Base-by-base conservation (phyloP, 2,888 invertebrate species). In the Tipula helvola region DNA sequence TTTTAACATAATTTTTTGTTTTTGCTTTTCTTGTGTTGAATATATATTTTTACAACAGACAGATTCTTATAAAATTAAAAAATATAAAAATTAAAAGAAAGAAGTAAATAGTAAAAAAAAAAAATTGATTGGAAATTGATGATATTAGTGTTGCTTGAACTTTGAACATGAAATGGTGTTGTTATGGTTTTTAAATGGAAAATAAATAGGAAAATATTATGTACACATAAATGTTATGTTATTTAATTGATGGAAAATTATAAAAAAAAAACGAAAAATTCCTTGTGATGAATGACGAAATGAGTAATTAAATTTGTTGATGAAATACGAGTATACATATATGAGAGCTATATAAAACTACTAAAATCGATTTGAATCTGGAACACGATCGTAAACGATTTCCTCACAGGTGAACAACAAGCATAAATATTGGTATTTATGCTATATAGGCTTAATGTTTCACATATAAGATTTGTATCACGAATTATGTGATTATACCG, bases 51-150 rank as follows among this genome's bases (percentile, higher is more conserved):
- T 4, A 12, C 28, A 7, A 71, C 71, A 71, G 71, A 28, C 28
- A 28, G 71, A 71, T 28, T 71, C 18, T 28, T 28, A 12, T 52
- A 52, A 52, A 16, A 8, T 16, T 3, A 16, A 52, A 28, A 39
- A 39, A 39, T 39, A 3, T 39, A 39, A 39, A 39, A 52, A 52
- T 7, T 52, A 16, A 71, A 71, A 71, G 71, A 71, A 71, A 71
- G 28, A 71, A 71, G 71, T 71, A 71, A 28, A 71, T 71, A 28
- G 71, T 71, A 71, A 71, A 28, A 57, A 57, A 16, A 57, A 57
- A 57, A 71, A 71, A 71, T 71, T 71, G 71, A 71, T 71, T 71
- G 71, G 71, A 71, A 71, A 71, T 71, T 71, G 71, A 71, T 71
- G 71, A 71, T 71, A 71, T 71, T 71, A 71, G 71, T 28, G 71